Evolutionary conservation across 2,113 vertebrate species (phyloP).

Genomic region (Nycticryphes semicollaris): DNA sequence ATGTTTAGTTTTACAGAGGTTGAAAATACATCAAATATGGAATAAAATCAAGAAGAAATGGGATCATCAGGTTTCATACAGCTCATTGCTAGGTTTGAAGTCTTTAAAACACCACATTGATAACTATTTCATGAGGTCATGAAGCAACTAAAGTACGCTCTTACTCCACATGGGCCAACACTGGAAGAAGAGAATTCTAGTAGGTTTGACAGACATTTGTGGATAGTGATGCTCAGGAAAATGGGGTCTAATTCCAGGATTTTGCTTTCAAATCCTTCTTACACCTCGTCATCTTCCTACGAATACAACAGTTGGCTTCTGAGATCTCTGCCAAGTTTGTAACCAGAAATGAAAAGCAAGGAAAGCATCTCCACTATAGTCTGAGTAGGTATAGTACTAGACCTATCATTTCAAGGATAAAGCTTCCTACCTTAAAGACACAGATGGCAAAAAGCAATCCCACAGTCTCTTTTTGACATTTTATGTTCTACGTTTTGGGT

Average conservation of each 20-base stretch:
- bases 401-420: background rate
- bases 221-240: background rate
- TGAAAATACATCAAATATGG: background rate
- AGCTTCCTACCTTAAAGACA: background rate
- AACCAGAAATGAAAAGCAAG: background rate
- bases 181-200: background rate
- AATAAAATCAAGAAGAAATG: background rate
- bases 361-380: background rate
- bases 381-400: background rate
- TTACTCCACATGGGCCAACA: background rate
- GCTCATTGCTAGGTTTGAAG: background rate
- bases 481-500: rapidly evolving
- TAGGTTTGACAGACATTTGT: background rate
- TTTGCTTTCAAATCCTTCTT: background rate
- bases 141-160: background rate
- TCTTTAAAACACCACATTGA: background rate
- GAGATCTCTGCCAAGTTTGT: background rate
- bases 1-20: background rate
- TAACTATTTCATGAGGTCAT: background rate
- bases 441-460: background rate
- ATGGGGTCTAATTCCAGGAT: background rate
- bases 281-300: background rate
- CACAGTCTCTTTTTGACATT: background rate
- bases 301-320: background rate
- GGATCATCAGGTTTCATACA: background rate